Evolutionary conservation across 2,888 invertebrate genomes (phyloP).

Genomic region (Dyspetes luteomarginatus): DNA sequence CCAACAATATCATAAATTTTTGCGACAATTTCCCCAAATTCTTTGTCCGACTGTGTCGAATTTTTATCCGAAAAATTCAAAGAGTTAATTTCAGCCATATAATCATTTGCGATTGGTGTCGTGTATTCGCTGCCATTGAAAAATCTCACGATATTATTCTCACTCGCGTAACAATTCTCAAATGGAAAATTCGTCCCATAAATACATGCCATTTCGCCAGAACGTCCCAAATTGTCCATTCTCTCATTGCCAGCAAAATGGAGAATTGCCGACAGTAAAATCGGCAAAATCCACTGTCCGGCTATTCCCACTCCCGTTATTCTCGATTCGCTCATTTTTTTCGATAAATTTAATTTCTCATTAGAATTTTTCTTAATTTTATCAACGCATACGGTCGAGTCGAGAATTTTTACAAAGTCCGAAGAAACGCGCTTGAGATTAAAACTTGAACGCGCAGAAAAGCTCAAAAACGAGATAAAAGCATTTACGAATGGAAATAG

Average conservation of each 20-base stretch:
- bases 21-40: constrained; percentile 71
- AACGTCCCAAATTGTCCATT: constrained; percentile 42
- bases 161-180: constrained; percentile 67
- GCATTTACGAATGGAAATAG: constrained; percentile 79
- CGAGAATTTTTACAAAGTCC: constrained; percentile 57
- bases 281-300: constrained; percentile 78
- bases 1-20: constrained; percentile 73
- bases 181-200: constrained; percentile 74
- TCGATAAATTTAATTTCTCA: constrained; percentile 16
- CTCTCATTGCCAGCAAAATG: constrained; percentile 68
- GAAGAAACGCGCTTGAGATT: constrained; percentile 62
- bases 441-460: constrained; percentile 72
- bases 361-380: background rate
- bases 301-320: constrained; percentile 69
- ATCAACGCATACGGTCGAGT: background rate
- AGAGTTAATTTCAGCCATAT: constrained; percentile 65
- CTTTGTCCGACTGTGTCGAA: constrained; percentile 37
- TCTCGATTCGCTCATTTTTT: constrained; percentile 54
- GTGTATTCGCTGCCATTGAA: constrained; percentile 41
- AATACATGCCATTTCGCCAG: constrained; percentile 69
- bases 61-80: constrained; percentile 52
- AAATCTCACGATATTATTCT: background rate
- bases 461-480: constrained; percentile 78
- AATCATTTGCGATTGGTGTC: constrained; percentile 57
- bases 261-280: constrained; percentile 71